Evolutionary conservation across 2,113 vertebrate genomes (phyloP).

Genomic region (Clarias batrachus): DNA sequence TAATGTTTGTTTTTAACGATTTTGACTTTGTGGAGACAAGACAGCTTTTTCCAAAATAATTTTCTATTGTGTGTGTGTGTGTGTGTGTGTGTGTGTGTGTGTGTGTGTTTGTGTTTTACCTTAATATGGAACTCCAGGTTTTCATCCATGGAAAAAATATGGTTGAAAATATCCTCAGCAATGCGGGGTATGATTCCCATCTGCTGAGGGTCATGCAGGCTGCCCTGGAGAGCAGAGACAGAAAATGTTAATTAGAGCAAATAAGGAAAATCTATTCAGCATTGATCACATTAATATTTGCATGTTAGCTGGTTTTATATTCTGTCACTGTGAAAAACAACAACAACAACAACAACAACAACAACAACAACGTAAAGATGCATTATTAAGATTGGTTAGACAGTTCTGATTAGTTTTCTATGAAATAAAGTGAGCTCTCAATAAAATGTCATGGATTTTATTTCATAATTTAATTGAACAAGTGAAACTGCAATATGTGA

Average conservation of each 20-base stretch:
- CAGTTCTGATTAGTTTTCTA: background rate
- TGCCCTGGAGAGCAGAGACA: constrained; percentile 72
- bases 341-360: background rate
- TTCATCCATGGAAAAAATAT: constrained; percentile 95
- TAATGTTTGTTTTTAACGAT: background rate
- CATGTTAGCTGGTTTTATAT: background rate
- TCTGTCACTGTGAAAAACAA: background rate
- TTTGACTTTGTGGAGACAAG: no score
- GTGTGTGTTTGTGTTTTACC: constrained; percentile 61
- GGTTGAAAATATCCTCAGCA: constrained; percentile 92
- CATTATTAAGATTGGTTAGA: background rate
- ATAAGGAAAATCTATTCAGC: background rate
- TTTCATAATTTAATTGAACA: no score
- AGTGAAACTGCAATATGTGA: no score
- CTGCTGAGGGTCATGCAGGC: constrained; percentile 86
- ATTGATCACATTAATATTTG: background rate
- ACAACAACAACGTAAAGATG: background rate
- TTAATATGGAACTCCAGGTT: constrained; percentile 96
- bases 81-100: background rate
- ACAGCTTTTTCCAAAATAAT: no score
- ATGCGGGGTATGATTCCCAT: constrained; percentile 96
- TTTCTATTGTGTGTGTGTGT: background rate
- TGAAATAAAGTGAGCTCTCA: background rate
- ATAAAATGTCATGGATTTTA: no score
- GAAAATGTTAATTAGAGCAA: background rate